phyloP scores from a whole-genome alignment of 2,113 vertebrate species.

The Cairina moschata region DNA sequence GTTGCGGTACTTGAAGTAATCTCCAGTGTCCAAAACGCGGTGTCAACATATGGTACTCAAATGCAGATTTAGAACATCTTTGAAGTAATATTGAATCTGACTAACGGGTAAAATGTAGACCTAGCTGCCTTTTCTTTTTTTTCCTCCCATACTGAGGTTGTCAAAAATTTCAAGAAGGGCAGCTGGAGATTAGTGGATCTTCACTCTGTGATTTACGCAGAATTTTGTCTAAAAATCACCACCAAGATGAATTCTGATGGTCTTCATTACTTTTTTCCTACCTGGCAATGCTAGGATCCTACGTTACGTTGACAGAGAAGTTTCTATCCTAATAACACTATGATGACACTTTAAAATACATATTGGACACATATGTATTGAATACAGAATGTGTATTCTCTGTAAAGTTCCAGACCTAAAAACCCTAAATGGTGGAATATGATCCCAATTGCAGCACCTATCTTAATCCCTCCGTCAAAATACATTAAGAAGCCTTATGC shows the following conservation, averaged over 20 bases:
- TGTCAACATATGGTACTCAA: slow-evolving; percentile 85
- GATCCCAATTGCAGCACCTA: neutral
- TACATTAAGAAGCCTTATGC: neutral
- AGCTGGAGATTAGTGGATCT: neutral
- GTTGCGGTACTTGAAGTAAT: slow-evolving; percentile 75
- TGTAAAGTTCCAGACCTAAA: neutral
- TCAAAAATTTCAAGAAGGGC: slow-evolving; percentile 24
- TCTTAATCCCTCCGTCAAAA: neutral
- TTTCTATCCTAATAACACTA: neutral
- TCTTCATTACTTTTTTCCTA: neutral
- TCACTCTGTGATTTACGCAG: neutral
- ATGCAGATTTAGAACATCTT: slow-evolving; percentile 85
- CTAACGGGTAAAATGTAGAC: neutral
- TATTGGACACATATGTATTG: too few species aligned
- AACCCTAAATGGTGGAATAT: neutral
- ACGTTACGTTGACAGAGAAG: neutral
- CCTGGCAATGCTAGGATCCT: neutral
- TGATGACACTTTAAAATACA: neutral
- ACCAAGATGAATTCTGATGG: neutral
- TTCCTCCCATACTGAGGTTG: neutral
- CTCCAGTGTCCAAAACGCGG: slow-evolving; percentile 80
- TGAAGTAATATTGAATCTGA: slow-evolving; percentile 78
- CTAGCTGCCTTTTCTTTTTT: neutral
- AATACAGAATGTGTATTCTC: too few species aligned
- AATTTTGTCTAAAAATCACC: neutral